Evolutionary conservation across 1,140 invertebrate species (phyloP).

Genomic region (Pseudachorutes palmiensis): DNA sequence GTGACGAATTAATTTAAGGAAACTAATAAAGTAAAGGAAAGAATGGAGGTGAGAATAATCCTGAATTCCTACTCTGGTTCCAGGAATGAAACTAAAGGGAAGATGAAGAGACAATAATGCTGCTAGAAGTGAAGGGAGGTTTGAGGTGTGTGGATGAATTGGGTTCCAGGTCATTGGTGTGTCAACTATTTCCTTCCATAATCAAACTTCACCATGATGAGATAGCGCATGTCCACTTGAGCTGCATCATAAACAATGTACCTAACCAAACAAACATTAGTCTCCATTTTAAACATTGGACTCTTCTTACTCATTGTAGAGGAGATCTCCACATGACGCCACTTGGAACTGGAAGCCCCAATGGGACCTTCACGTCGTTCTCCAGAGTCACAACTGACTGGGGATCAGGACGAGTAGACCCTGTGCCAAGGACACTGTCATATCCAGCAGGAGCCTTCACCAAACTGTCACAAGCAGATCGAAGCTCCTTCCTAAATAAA

Average conservation of each 20-base stretch:
- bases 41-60: no score
- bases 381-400: conserved; percentile 42
- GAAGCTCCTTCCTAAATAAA: conserved; percentile 56
- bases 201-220: conserved; percentile 70
- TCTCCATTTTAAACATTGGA: conserved; percentile 54
- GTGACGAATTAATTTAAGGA: no score
- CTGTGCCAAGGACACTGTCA: conserved; percentile 71
- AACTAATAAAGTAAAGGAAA: no score
- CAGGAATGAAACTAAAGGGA: no score
- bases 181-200: conserved; percentile 38
- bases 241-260: conserved; percentile 86
- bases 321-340: conserved; percentile 46
- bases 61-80: no score
- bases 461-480: conserved; percentile 57
- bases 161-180: no score
- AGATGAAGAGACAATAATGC: no score
- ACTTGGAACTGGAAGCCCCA: conserved; percentile 53
- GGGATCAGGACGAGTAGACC: conserved; percentile 64
- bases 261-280: conserved; percentile 43
- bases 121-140: no score
- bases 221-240: conserved; percentile 74
- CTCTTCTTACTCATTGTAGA: conserved; percentile 74
- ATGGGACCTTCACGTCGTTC: conserved; percentile 65
- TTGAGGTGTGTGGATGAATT: no score
- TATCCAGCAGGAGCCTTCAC: conserved; percentile 66